These are phyloP conservation scores for Gordius sp. DNA, from an alignment of 2,888 invertebrate species.

Conservation along the genomic window DNA sequence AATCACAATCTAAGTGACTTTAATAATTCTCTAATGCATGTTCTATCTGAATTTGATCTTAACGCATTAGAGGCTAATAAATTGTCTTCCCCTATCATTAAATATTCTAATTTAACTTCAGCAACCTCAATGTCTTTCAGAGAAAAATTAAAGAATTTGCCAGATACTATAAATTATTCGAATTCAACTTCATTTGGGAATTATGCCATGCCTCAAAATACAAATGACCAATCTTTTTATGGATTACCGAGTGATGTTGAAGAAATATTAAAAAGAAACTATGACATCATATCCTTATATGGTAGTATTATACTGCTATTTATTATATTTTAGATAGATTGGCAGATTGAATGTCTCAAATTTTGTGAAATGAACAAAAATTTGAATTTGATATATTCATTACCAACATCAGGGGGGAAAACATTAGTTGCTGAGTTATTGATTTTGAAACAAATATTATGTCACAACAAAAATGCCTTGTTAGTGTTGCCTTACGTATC, in stretches of 20 bases:
- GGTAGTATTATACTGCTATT: constrained; percentile 36
- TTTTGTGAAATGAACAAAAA: constrained; percentile 44
- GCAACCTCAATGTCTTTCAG: no score
- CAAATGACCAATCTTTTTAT: constrained; percentile 37
- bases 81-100: no score
- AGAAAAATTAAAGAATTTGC: no score
- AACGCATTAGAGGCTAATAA: no score
- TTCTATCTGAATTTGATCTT: no score
- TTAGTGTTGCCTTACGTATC: constrained; percentile 79
- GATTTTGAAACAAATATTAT: constrained; percentile 56
- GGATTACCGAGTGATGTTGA: constrained; percentile 47
- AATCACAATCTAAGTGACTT: no score
- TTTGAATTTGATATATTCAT: constrained; percentile 58
- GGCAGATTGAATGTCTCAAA: constrained; percentile 71
- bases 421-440: constrained; percentile 82
- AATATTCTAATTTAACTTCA: no score
- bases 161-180: no score
- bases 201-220: no score
- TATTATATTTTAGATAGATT: constrained; percentile 37
- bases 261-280: constrained; percentile 42
- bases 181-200: no score
- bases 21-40: no score
- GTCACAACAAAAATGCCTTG: constrained; percentile 50
- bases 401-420: constrained; percentile 89
- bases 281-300: constrained; percentile 53